Percentiles rank a stretch among this genome's conserved stretches.
These are phyloP conservation scores for Tetrao urogallus DNA, from an alignment of 2,113 vertebrate species.

Conservation along the genomic window DNA sequence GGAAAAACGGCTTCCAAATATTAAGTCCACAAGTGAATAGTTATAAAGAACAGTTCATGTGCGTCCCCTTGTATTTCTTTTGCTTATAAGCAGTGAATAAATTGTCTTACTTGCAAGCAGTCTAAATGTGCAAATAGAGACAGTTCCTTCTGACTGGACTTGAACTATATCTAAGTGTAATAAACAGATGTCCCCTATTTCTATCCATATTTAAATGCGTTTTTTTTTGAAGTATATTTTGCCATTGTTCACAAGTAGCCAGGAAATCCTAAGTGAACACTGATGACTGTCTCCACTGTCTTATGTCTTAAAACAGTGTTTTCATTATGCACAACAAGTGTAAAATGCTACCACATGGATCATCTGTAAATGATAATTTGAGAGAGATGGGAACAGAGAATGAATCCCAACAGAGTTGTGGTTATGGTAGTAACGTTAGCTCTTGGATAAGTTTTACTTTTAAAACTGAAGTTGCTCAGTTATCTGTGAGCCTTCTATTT, in stretches of 20 bases:
- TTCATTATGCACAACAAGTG: not conserved
- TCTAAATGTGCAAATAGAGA: not conserved
- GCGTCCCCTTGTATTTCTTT: not conserved
- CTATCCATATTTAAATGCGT: not conserved
- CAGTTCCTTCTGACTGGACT: not conserved
- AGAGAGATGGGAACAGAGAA: not conserved
- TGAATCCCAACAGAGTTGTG: not conserved
- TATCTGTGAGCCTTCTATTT: not conserved
- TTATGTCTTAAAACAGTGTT: not conserved
- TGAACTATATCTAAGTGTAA: not conserved
- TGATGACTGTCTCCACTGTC: not conserved
- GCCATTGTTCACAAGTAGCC: not conserved
- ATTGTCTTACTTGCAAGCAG: not conserved
- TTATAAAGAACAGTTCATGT: not conserved
- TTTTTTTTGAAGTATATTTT: not conserved
- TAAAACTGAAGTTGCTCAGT: not conserved
- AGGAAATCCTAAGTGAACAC: constrained; percentile 37
- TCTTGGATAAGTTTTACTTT: not conserved
- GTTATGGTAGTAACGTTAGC: not conserved
- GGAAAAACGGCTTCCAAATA: constrained; percentile 8
- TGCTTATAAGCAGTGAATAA: constrained; percentile 5
- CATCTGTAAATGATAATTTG: not conserved
- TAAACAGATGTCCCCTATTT: not conserved
- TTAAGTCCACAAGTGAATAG: not conserved
- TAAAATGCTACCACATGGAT: not conserved